Percentiles rank a stretch among this genome's conserved stretches.
phyloP scores from a whole-genome alignment of 2,113 vertebrate species.

The Phrynosoma blainvillii region DNA sequence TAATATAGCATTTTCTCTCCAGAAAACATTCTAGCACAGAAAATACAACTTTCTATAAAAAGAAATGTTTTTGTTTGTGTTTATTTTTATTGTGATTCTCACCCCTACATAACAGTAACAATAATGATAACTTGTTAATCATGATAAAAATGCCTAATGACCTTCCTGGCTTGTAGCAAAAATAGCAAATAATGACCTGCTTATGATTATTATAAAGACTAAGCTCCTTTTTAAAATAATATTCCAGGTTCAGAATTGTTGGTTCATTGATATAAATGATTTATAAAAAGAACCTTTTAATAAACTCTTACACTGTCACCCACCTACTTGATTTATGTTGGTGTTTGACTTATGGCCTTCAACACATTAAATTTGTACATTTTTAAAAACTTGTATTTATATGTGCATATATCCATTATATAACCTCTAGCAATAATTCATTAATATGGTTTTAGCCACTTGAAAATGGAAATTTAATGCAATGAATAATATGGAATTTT shows the following conservation, averaged over 20 bases:
- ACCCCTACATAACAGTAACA: no score
- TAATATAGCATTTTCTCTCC: no score
- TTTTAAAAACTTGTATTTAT: neutral
- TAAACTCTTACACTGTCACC: neutral
- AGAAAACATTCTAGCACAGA: no score
- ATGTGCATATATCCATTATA: neutral
- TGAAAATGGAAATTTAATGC: conserved; percentile 9
- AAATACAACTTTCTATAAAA: no score
- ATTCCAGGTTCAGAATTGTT: neutral
- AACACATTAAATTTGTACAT: neutral
- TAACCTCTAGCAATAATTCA: neutral
- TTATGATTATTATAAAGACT: no score
- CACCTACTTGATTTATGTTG: neutral
- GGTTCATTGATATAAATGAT: neutral
- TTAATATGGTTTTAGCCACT: conserved; percentile 13
- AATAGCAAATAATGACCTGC: no score
- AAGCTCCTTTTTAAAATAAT: no score
- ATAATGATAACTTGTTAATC: no score
- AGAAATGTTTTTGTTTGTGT: no score
- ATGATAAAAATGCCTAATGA: no score
- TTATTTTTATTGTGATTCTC: no score
- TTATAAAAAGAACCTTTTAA: neutral
- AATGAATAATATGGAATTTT: neutral
- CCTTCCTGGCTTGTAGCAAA: no score
- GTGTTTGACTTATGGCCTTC: neutral